Evolutionary conservation across 2,888 invertebrate genomes (phyloP), one percentile per base, ranked within the genome.

Genomic region (Nipponacmea schrenckii): DNA sequence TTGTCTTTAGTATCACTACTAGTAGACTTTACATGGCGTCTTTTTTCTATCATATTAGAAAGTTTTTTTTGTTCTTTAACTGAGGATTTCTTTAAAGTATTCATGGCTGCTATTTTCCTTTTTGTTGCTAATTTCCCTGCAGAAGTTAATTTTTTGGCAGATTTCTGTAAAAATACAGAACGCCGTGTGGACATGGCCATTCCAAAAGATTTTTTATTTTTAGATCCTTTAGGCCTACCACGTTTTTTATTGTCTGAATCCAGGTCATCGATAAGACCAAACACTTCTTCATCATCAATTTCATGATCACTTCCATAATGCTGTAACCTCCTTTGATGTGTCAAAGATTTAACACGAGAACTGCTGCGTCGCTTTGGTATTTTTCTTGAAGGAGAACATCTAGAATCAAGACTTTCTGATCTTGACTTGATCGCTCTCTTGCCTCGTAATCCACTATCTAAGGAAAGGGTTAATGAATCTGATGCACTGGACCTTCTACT

Each of bases 11-110:
- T 26, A 8, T 74, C 74, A 72, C n/a, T 44, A 27, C 62, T 71
- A n/a, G 39, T 62, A 48, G 63, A 68, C 45, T 65, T 70, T 56
- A 66, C 67, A 66, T 67, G 69, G 27, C 73, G 71, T 65, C 73
- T 73, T 45, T 71, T 76, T 62, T 80, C 79, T 27, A 74, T 72
- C n/a, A 75, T 73, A 64, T 64, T 73, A 17, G 76, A 71, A 20
- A 77, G 62, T n/a, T 73, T 74, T 17, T 63, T 65, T 65, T 72
- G 73, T 26, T 72, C 76, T 39, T 75, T 75, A 44, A 64, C 73
- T 15, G 68, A 66, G 12, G 67, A 67, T 31, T 64, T 67, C 56
- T 39, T 68, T 12, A 76, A 50, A 17, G 76, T 39, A 24, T 74
- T 75, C 63, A 80, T 65, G 20, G 65, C 66, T 2, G 64, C 64